phyloP scores from a whole-genome alignment of 2,888 invertebrate genomes.

The Helicoverpa assulta region DNA sequence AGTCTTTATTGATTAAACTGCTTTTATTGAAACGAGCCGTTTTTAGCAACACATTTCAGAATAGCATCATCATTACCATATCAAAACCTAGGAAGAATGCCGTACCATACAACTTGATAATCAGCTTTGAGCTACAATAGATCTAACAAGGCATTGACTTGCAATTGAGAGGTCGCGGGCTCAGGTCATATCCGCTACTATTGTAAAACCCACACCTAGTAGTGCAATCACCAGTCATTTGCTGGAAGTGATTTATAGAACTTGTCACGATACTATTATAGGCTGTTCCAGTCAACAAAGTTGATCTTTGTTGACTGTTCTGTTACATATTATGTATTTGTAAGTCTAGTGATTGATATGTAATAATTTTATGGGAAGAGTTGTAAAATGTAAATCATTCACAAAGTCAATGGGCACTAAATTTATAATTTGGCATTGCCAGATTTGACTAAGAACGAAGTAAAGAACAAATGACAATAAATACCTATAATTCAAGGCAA shows the following conservation, averaged over 20 bases:
- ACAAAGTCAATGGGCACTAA: neutral
- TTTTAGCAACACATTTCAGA: too few species aligned
- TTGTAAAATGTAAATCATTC: neutral
- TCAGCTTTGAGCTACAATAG: constrained; percentile 5
- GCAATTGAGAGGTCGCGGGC: constrained; percentile 46
- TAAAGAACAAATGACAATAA: too few species aligned
- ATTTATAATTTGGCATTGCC: too few species aligned
- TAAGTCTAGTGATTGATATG: neutral
- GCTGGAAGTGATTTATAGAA: constrained; percentile 2
- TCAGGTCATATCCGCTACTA: constrained; percentile 43
- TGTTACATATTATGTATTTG: neutral
- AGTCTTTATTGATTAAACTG: too few species aligned
- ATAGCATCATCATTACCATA: too few species aligned
- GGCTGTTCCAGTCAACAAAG: neutral
- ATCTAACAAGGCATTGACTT: constrained; percentile 40
- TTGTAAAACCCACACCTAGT: constrained; percentile 8
- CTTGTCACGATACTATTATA: neutral
- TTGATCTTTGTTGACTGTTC: neutral
- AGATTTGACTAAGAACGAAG: too few species aligned
- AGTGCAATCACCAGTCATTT: constrained; percentile 14
- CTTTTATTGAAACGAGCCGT: too few species aligned
- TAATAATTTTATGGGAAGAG: too few species aligned
- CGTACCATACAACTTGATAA: too few species aligned
- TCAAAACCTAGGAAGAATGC: neutral
- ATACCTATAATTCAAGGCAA: neutral